These are phyloP conservation scores for Erebia epiphron DNA, from an alignment of 2,888 invertebrate species.

Conservation along the genomic window DNA sequence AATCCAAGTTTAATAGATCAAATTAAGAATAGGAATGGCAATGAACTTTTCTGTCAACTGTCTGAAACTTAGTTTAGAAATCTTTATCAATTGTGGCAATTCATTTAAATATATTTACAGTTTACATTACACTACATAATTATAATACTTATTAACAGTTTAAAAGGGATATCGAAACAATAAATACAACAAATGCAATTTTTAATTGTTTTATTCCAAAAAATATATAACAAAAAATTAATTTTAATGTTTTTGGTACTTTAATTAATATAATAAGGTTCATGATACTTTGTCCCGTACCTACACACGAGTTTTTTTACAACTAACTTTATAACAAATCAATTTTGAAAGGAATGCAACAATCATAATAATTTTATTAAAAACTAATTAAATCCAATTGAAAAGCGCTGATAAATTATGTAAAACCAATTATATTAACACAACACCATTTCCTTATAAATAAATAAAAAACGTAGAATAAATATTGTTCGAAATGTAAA, in stretches of 20 bases:
- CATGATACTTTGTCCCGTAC: neutral
- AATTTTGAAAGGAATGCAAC: conserved; percentile 20
- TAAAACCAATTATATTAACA: conserved; percentile 1
- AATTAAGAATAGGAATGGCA: no score
- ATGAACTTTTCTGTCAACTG: no score
- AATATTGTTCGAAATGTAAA: neutral
- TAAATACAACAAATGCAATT: conserved; percentile 16
- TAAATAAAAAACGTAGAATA: neutral
- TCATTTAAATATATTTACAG: neutral
- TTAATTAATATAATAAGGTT: neutral
- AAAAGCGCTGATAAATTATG: neutral
- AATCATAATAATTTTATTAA: neutral
- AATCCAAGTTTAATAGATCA: neutral
- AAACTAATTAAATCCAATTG: conserved; percentile 6
- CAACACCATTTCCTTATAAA: conserved; percentile 2
- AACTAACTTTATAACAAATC: conserved; percentile 7
- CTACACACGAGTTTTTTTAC: neutral
- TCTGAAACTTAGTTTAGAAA: no score
- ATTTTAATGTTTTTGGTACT: conserved; percentile 35
- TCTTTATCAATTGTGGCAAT: neutral
- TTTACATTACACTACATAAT: neutral
- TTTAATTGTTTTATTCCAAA: conserved; percentile 59
- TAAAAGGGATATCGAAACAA: conserved; percentile 4
- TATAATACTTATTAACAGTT: neutral
- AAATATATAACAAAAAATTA: conserved; percentile 60